Conservation (phyloP, 92 coral and sea anemone genomes). For the Metridium senile region DNA sequence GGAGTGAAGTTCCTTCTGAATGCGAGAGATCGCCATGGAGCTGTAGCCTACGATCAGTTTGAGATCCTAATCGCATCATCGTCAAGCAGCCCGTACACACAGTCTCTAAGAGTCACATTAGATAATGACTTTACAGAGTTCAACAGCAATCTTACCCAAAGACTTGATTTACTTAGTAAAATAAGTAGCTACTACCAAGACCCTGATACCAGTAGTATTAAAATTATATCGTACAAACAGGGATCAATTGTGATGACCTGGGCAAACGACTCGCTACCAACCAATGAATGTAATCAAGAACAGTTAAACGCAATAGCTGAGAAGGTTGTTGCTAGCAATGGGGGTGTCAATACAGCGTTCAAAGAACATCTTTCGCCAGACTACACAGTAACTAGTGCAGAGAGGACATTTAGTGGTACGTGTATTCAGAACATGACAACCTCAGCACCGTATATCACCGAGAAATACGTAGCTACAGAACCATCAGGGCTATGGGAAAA, state of each 20-base stretch:
- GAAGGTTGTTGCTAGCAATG: constrained; percentile 39
- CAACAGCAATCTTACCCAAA: constrained; percentile 56
- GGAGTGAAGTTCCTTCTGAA: constrained; percentile 66
- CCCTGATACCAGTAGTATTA: constrained; percentile 52
- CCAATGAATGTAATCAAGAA: constrained; percentile 68
- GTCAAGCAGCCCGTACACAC: constrained; percentile 53
- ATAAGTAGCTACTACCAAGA: constrained; percentile 74
- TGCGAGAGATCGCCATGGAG: constrained; percentile 73
- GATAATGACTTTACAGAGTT: constrained; percentile 56
- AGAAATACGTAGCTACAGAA: constrained; percentile 33
- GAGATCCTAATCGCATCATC: constrained; percentile 59
- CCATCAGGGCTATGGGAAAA: constrained; percentile 77
- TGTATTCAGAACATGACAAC: constrained; percentile 39
- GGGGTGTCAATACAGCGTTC: constrained; percentile 70
- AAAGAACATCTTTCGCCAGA: constrained; percentile 59
- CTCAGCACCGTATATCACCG: constrained; percentile 46
- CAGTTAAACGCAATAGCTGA: constrained; percentile 53
- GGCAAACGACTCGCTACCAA: constrained; percentile 86
- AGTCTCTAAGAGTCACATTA: constrained; percentile 56
- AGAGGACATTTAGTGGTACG: constrained; percentile 57
- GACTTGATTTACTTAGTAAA: constrained; percentile 60
- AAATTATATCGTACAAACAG: constrained; percentile 47
- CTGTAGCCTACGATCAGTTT: constrained; percentile 73
- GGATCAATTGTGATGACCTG: constrained; percentile 88
- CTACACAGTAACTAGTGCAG: constrained; percentile 58